Base-by-base conservation (phyloP, 2,113 vertebrate species). In the Sinocyclocheilus anshuiensis region DNA sequence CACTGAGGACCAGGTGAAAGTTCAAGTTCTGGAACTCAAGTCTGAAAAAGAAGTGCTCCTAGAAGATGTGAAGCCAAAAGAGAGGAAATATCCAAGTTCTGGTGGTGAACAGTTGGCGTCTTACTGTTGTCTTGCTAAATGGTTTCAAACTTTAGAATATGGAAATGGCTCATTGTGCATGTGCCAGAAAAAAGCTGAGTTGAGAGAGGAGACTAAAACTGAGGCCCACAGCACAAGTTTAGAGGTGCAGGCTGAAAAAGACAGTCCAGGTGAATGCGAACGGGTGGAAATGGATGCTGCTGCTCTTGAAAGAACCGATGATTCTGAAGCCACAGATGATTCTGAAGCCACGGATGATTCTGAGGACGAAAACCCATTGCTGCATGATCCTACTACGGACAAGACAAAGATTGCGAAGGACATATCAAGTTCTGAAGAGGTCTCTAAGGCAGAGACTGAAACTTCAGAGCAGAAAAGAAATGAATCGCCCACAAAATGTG, bases 91-190 rank as follows among this genome's bases (percentile, higher is more conserved):
- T 74, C 4, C 2, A 77, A 48, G 59, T 77, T 12, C 42, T 24
- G 24, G 45, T 74, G 69, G 20, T 39, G 67, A 18, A 7, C 10
- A 80, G n/a, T 24, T 92, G 16, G 29, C 92, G 6, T 18, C 81
- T 20, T 26, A 90, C 87, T 95, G 95, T 88, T 95, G 95, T 77
- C 9, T 94, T 76, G n/a, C 36, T 57, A 90, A 45, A 81, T 93
- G 89, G 88, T 48, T 91, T 15, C 81, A 92, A 79, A 26, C 57
- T 1, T 22, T 89, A 74, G 63, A 84, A 48, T 33, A 4, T 6
- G 88, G 84, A 42, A 42, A 4, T 1, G 1, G 24, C 2, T 85
- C 26, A 13, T 4, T 4, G 1, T 87, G 79, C 26, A 88, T 61
- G 74, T 95, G 93, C 86, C 42, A 87, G 18, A 80, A 86, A 53